Evolutionary conservation across 1,140 invertebrate species (phyloP).

Genomic region (Xylocopa sonorina): DNA sequence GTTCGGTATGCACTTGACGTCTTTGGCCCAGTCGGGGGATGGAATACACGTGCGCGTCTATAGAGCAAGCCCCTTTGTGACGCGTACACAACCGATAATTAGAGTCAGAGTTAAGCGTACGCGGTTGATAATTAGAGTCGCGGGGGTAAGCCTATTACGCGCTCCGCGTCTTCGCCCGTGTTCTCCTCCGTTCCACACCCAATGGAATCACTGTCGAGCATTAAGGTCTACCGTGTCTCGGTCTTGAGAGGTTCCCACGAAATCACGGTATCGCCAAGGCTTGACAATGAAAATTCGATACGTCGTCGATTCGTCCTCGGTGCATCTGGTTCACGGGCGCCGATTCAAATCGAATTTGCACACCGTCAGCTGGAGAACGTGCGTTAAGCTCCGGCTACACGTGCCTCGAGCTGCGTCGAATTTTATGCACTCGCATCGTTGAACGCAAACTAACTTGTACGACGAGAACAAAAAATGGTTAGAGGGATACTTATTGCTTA

Average conservation of each 20-base stretch:
- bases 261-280: background rate
- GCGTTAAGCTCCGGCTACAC: no score
- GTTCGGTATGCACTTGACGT: slow-evolving; percentile 26
- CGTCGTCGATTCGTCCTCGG: no score
- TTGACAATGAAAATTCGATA: background rate
- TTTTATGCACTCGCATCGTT: no score
- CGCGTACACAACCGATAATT: slow-evolving; percentile 27
- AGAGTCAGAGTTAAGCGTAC: slow-evolving; percentile 29
- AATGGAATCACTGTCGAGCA: background rate
- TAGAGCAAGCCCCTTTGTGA: slow-evolving; percentile 22
- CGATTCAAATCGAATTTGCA: background rate
- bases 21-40: slow-evolving; percentile 13
- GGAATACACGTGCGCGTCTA: background rate
- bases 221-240: background rate
- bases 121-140: slow-evolving; percentile 41
- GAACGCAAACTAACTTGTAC: no score
- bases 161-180: background rate
- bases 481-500: no score
- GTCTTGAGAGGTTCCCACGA: background rate
- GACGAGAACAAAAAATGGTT: no score
- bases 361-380: background rate
- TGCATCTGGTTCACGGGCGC: no score
- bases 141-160: slow-evolving; percentile 27
- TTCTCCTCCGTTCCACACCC: no score
- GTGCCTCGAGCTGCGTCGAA: no score